Base-by-base conservation (phyloP, 2,797 vertebrate genomes). In the Xiphophorus birchmanni region DNA sequence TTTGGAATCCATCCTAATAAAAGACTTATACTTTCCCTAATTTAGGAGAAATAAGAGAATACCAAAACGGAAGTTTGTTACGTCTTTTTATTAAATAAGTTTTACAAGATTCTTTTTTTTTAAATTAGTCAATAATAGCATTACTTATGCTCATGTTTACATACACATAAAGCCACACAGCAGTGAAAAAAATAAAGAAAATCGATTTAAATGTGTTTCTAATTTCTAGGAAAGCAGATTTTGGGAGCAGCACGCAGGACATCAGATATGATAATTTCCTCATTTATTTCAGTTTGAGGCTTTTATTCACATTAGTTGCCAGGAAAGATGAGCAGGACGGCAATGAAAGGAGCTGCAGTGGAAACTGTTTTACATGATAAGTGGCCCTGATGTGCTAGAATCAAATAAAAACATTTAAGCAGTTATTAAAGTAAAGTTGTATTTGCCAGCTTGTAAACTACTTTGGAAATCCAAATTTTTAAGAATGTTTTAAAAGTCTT, bases 71-170 rank as follows among this genome's bases (percentile, higher is more conserved):
- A 47, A 2, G 65, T 9, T 52, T 78, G 87, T 87, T 73, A 84
- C 72, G 75, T 80, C 56, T 32, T 81, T 48, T 87, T 75, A 50
- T 23, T 84, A 88, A 88, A 83, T 83, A 73, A 75, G 4, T 48
- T 75, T 74, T 35, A 84, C 72, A 80, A 74, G n/a, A 76, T 75
- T 35, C 63, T 79, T 86, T 42, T 69, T 81, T 84, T 58, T 10
- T 42, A 75, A 42, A n/a, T 69, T 42, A 42, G 37, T 69, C 37
- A 2, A 69, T 79, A 18, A 52, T 78, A 65, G 82, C n/a, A 29
- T 63, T 75, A 58, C 79, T 10, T 35, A 75, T 50, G 21, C 7
- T 26, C 79, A 82, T 67, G 6, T 75, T 56, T 75, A 69, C 44
- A 77, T 69, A 63, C 74, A 87, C 79, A 86, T 40, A 12, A 83